These are phyloP conservation scores for Hyperopisus bebe DNA, from an alignment of 2,113 vertebrate genomes.

Conservation along the genomic window DNA sequence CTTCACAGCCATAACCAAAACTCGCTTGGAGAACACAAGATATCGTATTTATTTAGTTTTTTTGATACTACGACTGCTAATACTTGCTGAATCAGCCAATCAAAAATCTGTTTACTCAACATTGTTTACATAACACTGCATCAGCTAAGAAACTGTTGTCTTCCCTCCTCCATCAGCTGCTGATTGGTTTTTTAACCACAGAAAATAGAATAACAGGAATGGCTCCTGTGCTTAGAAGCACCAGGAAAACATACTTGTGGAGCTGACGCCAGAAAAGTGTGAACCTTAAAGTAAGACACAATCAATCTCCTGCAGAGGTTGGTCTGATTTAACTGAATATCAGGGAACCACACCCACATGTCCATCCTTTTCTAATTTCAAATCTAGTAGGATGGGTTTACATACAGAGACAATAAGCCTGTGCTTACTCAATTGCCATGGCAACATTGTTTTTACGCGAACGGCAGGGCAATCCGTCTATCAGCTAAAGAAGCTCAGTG, in stretches of 20 bases:
- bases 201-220: constrained; percentile 60
- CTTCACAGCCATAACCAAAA: constrained; percentile 66
- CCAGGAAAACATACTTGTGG: neutral
- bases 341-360: constrained; percentile 54
- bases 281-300: constrained; percentile 52
- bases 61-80: constrained; percentile 50
- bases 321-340: constrained; percentile 61
- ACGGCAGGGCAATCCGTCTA: constrained; percentile 54
- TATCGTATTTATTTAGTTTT: constrained; percentile 23
- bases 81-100: constrained; percentile 58
- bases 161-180: constrained; percentile 63
- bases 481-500: constrained; percentile 55
- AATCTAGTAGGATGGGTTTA: constrained; percentile 45
- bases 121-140: constrained; percentile 66
- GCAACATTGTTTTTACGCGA: constrained; percentile 35
- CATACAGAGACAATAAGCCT: neutral
- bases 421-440: constrained; percentile 40
- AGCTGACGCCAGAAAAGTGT: constrained; percentile 32
- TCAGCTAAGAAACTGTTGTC: constrained; percentile 60
- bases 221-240: constrained; percentile 52
- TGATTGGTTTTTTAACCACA: constrained; percentile 47
- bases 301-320: constrained; percentile 59
- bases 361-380: constrained; percentile 45
- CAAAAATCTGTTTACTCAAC: constrained; percentile 57
- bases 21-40: constrained; percentile 54